Evolutionary conservation across 2,888 invertebrate species (phyloP), one percentile per base, ranked within the genome.

Genomic region (Phengaris arion): DNA sequence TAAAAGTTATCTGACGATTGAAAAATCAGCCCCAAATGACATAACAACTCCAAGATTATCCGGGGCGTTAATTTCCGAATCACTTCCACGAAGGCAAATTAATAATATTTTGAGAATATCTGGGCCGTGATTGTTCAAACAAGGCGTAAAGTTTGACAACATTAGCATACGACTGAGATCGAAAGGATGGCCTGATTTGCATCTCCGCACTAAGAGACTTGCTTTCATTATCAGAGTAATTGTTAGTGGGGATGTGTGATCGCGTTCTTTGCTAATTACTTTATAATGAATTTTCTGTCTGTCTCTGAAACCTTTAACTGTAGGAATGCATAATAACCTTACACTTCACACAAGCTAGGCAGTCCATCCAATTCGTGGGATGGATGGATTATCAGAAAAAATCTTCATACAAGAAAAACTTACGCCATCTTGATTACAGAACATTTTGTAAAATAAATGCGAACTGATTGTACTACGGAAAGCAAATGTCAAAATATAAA

Each of bases 131-230:
- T 81, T 79, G 78, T 79, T 78, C 79, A 79, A 79, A 80, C 79
- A 79, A 78, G 78, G 76, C 76, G 78, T 79, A 78, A 81, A 79
- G 80, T 79, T 80, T 81, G 77, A 79, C 79, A 79, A 78, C 77
- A 81, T 82, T 81, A 81, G 79, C 79, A 78, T 78, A 77, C 78
- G 76, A 78, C 80, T 79, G 84, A 86, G 88, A 89, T 87, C 88
- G 87, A 89, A 87, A 86, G 86, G 86, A 86, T 80, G 80, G 77
- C 74, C 76, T 83, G 81, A 84, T 82, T 85, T 83, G 79, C 83
- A 84, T 85, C 82, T 79, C 79, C 80, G 75, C 78, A 77, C 78
- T 78, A 76, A 79, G 79, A 76, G 82, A 82, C 82, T 82, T 81
- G 82, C 81, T 83, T 84, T 83, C 81, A 81, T 64, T 35, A 12